A percentile compares a stretch with the other conserved stretches of the same genome.
These are phyloP conservation scores for Agrotis ipsilon DNA, from an alignment of 2,888 invertebrate species.

Conservation along the genomic window DNA sequence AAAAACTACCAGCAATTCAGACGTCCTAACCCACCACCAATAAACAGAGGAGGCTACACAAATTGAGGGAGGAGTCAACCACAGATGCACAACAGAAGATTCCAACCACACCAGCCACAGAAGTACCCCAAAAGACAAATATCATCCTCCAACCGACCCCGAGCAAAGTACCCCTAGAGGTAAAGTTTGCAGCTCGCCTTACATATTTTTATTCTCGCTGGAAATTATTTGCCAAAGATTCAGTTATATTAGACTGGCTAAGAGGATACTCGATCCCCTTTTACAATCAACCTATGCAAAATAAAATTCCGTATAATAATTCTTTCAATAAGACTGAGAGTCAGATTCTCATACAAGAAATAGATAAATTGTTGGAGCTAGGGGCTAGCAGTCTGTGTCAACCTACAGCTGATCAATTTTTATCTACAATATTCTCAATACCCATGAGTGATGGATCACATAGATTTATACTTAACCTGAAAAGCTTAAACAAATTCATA, in stretches of 20 bases:
- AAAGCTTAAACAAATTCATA: neutral
- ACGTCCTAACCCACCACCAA: conserved; percentile 1
- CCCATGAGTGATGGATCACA: conserved; percentile 1
- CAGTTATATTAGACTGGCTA: neutral
- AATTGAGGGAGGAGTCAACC: neutral
- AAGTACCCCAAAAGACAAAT: neutral
- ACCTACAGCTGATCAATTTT: conserved; percentile 3
- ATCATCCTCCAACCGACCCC: neutral
- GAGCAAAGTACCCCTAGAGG: neutral
- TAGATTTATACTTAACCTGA: neutral
- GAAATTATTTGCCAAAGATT: neutral
- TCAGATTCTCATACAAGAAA: neutral
- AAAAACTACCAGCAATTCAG: conserved; percentile 9
- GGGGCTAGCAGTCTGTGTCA: conserved; percentile 2
- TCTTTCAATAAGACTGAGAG: neutral
- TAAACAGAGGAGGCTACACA: neutral
- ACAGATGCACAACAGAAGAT: neutral
- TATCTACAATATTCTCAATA: conserved; percentile 4
- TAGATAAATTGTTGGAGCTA: conserved; percentile 1
- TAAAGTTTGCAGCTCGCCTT: neutral
- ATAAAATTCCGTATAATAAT: neutral
- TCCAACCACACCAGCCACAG: neutral
- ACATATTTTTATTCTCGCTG: neutral
- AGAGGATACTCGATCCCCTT: neutral
- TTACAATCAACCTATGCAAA: neutral